Conservation (phyloP, 2,888 invertebrate species). For the Rambutsinella grinnellia region DNA sequence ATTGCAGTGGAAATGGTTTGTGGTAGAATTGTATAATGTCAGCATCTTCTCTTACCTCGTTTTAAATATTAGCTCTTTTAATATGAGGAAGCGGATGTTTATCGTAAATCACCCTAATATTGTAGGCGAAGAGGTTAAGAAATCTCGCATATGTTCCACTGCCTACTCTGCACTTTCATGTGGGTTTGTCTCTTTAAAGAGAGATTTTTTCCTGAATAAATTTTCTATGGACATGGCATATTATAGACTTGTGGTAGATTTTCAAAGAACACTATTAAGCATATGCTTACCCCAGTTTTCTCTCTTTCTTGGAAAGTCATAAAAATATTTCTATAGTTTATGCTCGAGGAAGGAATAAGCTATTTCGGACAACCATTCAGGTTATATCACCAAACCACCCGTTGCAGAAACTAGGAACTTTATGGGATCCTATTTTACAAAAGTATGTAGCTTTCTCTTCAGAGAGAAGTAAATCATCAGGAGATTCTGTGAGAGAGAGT, state of each 20-base stretch:
- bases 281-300: neutral
- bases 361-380: too few relatives aligned
- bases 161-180: too few relatives aligned
- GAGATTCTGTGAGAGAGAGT: neutral
- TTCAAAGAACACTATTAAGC: neutral
- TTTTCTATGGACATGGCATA: neutral
- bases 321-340: neutral
- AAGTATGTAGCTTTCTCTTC: neutral
- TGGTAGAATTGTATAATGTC: too few relatives aligned
- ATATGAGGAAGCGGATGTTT: too few relatives aligned
- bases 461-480: neutral
- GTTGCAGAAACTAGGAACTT: slow-evolving; percentile 24
- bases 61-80: neutral
- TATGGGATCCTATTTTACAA: neutral
- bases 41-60: slow-evolving; percentile 15
- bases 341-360: too few relatives aligned
- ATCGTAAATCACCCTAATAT: too few relatives aligned
- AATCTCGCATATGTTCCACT: too few relatives aligned
- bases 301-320: neutral
- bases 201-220: too few relatives aligned
- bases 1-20: too few relatives aligned
- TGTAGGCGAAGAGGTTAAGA: too few relatives aligned
- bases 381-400: slow-evolving; percentile 28
- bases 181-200: too few relatives aligned
- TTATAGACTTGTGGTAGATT: neutral